Evolutionary conservation across 2,888 invertebrate species (phyloP), one percentile per base, ranked within the genome.

Genomic region (Macroteleia sp.): DNA sequence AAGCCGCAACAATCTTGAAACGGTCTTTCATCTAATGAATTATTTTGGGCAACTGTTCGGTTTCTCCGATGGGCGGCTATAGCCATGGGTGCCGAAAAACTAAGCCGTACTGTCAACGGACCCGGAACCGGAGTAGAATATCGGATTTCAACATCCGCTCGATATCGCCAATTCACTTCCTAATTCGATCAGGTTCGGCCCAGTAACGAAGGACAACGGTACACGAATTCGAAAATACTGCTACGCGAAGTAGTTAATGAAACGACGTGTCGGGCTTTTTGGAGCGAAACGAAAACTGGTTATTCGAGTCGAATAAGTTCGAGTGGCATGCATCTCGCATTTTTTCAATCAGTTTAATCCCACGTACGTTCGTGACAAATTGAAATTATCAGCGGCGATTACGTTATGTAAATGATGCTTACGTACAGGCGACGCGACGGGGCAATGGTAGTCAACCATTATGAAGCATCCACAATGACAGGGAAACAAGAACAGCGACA

Each of bases 1-100:
- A 82, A 85, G 81, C 81, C 83, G 83, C 83, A 81, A 84, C 84
- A 83, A 83, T 86, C 84, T 81, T 79, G 75, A 82, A 82, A 80
- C 75, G 74, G 67, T 77, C 74, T 69, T 75, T 70, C 76, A 32
- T 75, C 81, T 78, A 77, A 81, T 80, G 80, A 81, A 85, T 82
- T 84, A 84, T 86, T 85, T 56, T 76, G 82, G 39, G 81, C 82
- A 83, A 86, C 86, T 83, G 82, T 78, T 79, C 42, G 67, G 20
- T 16, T 69, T 81, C 82, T 82, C 76, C 12, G 75, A 84, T 76
- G 81, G 67, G 74, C 78, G 50, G 67, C 61, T 61, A 44, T 19
- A 3, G 30, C n/a, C 10, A 30, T 10, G 17, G 17, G 16, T n/a
- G 28, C 30, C 46, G 19, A 62, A 48, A 52, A 46, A 5, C 6